phyloP scores from a whole-genome alignment of 2,888 invertebrate species.

The Drosophila anomalata region DNA sequence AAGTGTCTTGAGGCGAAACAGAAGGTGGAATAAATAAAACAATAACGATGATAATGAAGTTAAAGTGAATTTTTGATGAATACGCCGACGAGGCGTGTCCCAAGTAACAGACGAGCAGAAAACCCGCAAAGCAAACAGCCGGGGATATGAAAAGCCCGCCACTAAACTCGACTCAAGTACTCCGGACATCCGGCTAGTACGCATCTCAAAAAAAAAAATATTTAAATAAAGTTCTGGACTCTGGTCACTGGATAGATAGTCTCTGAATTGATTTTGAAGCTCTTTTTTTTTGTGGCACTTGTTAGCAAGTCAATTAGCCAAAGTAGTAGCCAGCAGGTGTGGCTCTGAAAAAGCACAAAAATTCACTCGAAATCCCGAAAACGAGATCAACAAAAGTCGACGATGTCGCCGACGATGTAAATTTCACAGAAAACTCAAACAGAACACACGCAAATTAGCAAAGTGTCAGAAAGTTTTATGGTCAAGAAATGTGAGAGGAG shows the following conservation, averaged over 20 bases:
- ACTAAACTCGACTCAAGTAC: constrained; percentile 31
- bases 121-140: constrained; percentile 13
- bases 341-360: background rate
- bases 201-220: background rate
- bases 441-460: constrained; percentile 59
- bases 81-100: constrained; percentile 78
- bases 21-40: constrained; percentile 84
- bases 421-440: constrained; percentile 67
- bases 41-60: constrained; percentile 83
- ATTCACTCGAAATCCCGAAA: constrained; percentile 8
- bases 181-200: constrained; percentile 34
- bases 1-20: constrained; percentile 83
- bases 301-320: constrained; percentile 37
- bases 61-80: constrained; percentile 83
- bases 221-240: background rate
- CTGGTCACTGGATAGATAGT: background rate
- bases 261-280: constrained; percentile 12
- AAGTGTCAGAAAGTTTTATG: constrained; percentile 71
- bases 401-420: constrained; percentile 52
- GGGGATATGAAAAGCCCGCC: constrained; percentile 17
- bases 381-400: constrained; percentile 33
- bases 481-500: constrained; percentile 12
- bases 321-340: constrained; percentile 22
- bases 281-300: constrained; percentile 23
- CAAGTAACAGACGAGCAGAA: constrained; percentile 27